A percentile compares a stretch with the other conserved stretches of the same genome.
Evolutionary conservation across 2,888 invertebrate species (phyloP).

Genomic region (Dicranocentrus wangi): DNA sequence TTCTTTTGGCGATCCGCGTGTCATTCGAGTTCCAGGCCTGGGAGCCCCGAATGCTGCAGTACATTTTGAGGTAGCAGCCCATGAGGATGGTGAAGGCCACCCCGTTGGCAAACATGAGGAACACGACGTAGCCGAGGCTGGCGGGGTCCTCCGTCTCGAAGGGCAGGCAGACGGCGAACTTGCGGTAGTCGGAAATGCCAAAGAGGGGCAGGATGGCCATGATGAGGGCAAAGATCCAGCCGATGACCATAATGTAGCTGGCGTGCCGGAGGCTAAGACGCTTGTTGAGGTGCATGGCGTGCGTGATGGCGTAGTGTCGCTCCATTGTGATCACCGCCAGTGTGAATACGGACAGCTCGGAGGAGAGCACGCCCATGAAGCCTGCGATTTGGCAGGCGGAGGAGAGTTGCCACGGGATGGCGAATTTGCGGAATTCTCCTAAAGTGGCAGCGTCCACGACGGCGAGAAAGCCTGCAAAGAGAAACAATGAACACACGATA

Average conservation of each 20-base stretch:
- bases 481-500: no score
- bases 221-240: slow-evolving; percentile 91
- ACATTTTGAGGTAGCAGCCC: slow-evolving; percentile 97
- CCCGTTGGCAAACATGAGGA: slow-evolving; percentile 93
- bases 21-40: slow-evolving; percentile 98
- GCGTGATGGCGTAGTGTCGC: slow-evolving; percentile 96
- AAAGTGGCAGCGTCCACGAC: slow-evolving; percentile 96
- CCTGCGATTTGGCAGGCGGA: slow-evolving; percentile 94
- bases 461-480: slow-evolving; percentile 85
- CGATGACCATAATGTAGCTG: slow-evolving; percentile 90
- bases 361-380: slow-evolving; percentile 93
- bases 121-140: slow-evolving; percentile 90
- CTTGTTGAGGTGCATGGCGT: slow-evolving; percentile 96
- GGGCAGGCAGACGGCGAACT: slow-evolving; percentile 96
- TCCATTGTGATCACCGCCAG: slow-evolving; percentile 93
- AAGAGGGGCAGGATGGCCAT: slow-evolving; percentile 92
- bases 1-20: slow-evolving; percentile 94
- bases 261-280: slow-evolving; percentile 91
- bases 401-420: slow-evolving; percentile 98
- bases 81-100: slow-evolving; percentile 94
- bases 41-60: slow-evolving; percentile 96
- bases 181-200: slow-evolving; percentile 94
- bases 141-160: slow-evolving; percentile 89
- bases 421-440: slow-evolving; percentile 96
- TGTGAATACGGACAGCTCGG: slow-evolving; percentile 95